Conservation (phyloP, 1,140 invertebrate species). For the Nautilus pompilius region DNA sequence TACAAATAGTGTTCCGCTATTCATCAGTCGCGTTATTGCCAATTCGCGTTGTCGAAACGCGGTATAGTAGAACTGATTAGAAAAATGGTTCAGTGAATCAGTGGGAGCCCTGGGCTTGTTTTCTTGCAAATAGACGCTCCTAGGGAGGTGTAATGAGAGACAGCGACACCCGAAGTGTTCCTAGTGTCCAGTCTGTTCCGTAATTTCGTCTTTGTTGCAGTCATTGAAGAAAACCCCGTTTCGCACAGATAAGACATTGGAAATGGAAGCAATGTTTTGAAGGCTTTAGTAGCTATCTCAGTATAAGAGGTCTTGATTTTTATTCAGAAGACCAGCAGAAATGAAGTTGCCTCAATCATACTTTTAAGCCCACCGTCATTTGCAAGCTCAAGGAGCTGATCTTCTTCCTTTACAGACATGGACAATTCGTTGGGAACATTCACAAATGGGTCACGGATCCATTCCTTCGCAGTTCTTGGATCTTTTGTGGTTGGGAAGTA, state of each 20-base stretch:
- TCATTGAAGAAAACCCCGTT: background rate
- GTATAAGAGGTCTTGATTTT: background rate
- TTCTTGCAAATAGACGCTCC: background rate
- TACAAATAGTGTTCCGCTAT: too few species aligned
- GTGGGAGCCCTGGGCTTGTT: background rate
- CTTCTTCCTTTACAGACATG: background rate
- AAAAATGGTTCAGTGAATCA: too few species aligned
- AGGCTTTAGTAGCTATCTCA: background rate
- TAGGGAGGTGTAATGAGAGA: background rate
- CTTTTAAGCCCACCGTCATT: conserved; percentile 1
- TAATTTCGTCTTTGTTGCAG: background rate
- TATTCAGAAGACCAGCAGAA: background rate
- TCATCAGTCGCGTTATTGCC: too few species aligned
- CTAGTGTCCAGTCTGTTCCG: background rate
- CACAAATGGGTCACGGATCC: background rate
- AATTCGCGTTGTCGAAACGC: too few species aligned
- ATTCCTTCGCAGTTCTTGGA: conserved; percentile 22
- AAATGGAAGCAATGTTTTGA: background rate
- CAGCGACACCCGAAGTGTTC: background rate
- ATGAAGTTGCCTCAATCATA: background rate
- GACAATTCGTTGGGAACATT: background rate
- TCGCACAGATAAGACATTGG: too few species aligned
- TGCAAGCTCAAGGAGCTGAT: background rate
- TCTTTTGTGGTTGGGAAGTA: conserved; percentile 29
- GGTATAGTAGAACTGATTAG: too few species aligned